These are phyloP conservation scores for Caerostris darwini DNA, from an alignment of 1,140 invertebrate genomes.

Conservation along the genomic window DNA sequence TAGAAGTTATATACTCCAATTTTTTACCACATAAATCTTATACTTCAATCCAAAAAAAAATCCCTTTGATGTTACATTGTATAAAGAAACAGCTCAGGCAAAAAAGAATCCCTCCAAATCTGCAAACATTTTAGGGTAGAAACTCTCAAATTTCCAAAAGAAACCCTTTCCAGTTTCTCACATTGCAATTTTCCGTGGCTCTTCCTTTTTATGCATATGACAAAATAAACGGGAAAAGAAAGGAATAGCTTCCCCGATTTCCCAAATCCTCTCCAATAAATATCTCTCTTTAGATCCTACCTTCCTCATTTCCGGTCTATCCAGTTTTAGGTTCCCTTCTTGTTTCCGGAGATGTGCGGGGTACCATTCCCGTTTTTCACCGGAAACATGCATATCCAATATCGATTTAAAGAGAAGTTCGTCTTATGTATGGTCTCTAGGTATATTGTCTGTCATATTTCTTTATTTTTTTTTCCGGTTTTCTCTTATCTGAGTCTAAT, in stretches of 20 bases:
- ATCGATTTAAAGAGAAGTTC: slow-evolving; percentile 37
- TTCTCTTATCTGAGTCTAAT: too few relatives aligned
- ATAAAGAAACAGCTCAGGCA: background rate
- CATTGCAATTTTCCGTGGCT: background rate
- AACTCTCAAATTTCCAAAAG: background rate
- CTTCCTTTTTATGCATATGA: slow-evolving; percentile 10
- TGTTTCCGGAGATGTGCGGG: slow-evolving; percentile 43
- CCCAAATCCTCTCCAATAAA: slow-evolving; percentile 49
- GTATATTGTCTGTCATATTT: background rate
- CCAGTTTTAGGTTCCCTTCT: slow-evolving; percentile 43
- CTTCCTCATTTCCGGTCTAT: background rate
- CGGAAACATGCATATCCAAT: slow-evolving; percentile 55
- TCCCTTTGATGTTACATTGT: background rate
- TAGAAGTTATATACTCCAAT: too few relatives aligned
- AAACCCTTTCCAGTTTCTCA: slow-evolving; percentile 2
- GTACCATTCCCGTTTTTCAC: slow-evolving; percentile 9
- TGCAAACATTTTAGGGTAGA: background rate
- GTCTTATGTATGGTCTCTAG: background rate
- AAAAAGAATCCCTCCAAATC: background rate
- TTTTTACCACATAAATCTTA: too few relatives aligned
- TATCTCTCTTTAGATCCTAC: slow-evolving; percentile 27
- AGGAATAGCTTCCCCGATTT: background rate
- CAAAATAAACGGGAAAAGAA: slow-evolving; percentile 12
- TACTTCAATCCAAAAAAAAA: background rate
- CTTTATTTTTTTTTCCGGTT: background rate